A percentile compares a stretch with the other conserved stretches of the same genome.
These are phyloP conservation scores for Coenonympha glycerion DNA, from an alignment of 2,888 invertebrate genomes.

Conservation along the genomic window DNA sequence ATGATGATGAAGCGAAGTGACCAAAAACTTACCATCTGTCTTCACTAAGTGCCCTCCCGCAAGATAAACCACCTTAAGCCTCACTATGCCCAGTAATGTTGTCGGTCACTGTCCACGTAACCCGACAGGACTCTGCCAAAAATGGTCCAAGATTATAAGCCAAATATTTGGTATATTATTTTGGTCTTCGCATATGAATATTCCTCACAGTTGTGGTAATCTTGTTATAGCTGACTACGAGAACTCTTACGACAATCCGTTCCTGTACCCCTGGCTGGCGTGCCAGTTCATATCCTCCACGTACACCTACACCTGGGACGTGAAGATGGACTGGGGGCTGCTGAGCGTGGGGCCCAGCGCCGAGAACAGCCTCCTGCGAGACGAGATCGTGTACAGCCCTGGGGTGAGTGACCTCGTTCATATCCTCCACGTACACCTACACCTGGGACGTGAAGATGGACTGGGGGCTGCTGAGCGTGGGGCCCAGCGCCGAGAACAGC, in stretches of 20 bases:
- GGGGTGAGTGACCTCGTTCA: slow-evolving; percentile 81
- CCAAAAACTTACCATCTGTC: too few species aligned
- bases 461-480: slow-evolving; percentile 96
- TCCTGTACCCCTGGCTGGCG: slow-evolving; percentile 91
- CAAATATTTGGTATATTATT: too few species aligned
- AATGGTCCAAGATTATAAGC: too few species aligned
- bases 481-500: slow-evolving; percentile 89
- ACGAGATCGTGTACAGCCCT: slow-evolving; percentile 96
- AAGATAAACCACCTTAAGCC: too few species aligned
- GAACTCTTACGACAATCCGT: slow-evolving; percentile 84
- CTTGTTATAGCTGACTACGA: slow-evolving; percentile 70
- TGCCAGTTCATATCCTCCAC: slow-evolving; percentile 90
- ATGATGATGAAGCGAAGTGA: too few species aligned
- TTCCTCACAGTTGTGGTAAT: slow-evolving; percentile 8
- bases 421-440: slow-evolving; percentile 96
- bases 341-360: slow-evolving; percentile 90
- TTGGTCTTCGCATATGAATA: too few species aligned
- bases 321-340: slow-evolving; percentile 99
- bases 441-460: slow-evolving; percentile 99
- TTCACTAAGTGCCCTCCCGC: too few species aligned
- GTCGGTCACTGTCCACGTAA: too few species aligned
- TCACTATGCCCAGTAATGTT: too few species aligned
- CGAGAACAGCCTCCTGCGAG: slow-evolving; percentile 92
- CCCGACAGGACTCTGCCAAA: too few species aligned
- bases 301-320: slow-evolving; percentile 98